phyloP scores from a whole-genome alignment of 2,797 vertebrate genomes.

The Chaunax sp. region DNA sequence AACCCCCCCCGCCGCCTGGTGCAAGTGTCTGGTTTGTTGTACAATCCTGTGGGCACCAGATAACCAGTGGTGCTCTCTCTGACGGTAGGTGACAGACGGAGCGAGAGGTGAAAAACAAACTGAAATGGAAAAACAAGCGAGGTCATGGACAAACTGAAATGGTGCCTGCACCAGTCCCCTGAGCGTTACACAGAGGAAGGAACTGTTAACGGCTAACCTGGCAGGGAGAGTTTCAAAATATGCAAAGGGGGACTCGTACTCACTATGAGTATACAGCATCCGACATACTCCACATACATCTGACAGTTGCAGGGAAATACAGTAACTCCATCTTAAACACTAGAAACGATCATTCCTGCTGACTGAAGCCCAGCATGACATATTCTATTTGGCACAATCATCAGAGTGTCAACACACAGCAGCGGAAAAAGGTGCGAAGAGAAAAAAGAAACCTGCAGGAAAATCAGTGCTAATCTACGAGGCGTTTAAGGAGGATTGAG shows the following conservation, averaged over 20 bases:
- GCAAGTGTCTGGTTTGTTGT: slow-evolving; percentile 49
- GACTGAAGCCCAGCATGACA: slow-evolving; percentile 6
- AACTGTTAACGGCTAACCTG: slow-evolving; percentile 76
- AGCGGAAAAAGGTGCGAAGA: not conserved
- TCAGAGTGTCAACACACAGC: not conserved
- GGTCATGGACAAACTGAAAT: slow-evolving; percentile 76
- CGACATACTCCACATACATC: not conserved
- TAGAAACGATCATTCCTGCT: too few relatives aligned
- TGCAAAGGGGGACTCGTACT: slow-evolving; percentile 29
- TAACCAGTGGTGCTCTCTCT: slow-evolving; percentile 28
- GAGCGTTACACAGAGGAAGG: slow-evolving; percentile 84
- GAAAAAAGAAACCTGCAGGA: slow-evolving; percentile 14
- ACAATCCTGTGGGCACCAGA: slow-evolving; percentile 35
- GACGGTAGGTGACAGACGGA: slow-evolving; percentile 20
- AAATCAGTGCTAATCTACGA: slow-evolving; percentile 2
- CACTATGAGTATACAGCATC: slow-evolving; percentile 13
- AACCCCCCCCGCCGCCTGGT: not conserved
- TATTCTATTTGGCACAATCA: slow-evolving; percentile 11
- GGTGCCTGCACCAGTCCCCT: slow-evolving; percentile 59
- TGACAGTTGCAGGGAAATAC: slow-evolving; percentile 27
- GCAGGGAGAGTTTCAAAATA: slow-evolving; percentile 65
- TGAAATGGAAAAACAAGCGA: slow-evolving; percentile 49
- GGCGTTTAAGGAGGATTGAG: slow-evolving; percentile 2
- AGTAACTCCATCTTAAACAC: slow-evolving; percentile 15
- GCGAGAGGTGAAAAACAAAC: slow-evolving; percentile 33